Percentiles rank a stretch among this genome's conserved stretches.
Conservation (phyloP, 2,113 vertebrate genomes). For the Mobula hypostoma region DNA sequence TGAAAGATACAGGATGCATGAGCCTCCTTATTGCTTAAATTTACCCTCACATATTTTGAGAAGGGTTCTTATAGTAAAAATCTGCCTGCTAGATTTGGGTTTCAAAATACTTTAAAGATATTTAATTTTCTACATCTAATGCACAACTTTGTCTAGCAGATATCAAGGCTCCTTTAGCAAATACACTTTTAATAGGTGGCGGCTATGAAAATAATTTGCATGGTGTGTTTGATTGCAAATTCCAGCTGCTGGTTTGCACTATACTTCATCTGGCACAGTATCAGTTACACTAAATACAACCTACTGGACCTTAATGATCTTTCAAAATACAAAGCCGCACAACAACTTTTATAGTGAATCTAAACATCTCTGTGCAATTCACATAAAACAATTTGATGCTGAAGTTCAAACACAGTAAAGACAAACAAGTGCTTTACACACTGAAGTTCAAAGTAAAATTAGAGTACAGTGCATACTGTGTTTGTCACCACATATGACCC, state of each 20-base stretch:
- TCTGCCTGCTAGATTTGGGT: background rate
- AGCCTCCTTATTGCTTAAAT: background rate
- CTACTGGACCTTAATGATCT: background rate
- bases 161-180: conserved; percentile 25
- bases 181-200: conserved; percentile 19
- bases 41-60: background rate
- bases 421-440: background rate
- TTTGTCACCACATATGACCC: no score
- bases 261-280: background rate
- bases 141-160: background rate
- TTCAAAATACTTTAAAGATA: background rate
- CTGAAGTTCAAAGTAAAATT: no score
- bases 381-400: background rate
- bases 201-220: conserved; percentile 22
- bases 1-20: background rate
- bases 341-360: background rate
- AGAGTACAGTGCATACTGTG: no score
- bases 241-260: background rate
- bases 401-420: background rate
- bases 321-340: background rate
- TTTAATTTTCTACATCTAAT: conserved; percentile 21
- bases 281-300: background rate
- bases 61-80: background rate
- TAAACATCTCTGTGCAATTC: background rate
- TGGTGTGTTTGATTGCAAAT: background rate